These are phyloP conservation scores for Hirtodrosophila confusa DNA, from an alignment of 2,888 invertebrate species.

Conservation along the genomic window DNA sequence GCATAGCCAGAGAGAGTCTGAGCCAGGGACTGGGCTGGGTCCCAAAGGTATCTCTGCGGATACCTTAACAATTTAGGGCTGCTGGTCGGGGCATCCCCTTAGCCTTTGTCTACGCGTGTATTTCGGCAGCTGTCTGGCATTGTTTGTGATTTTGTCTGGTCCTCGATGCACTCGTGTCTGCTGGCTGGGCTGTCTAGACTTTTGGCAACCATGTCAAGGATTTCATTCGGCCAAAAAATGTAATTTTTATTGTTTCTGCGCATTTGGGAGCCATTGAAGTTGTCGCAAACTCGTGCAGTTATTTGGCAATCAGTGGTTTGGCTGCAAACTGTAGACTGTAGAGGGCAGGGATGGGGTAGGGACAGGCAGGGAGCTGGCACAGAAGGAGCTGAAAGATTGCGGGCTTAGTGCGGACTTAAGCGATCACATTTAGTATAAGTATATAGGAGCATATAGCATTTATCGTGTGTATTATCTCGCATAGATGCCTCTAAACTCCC, in stretches of 20 bases:
- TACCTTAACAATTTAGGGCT: slow-evolving; percentile 15
- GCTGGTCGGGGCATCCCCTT: neutral
- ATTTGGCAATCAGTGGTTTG: slow-evolving; percentile 36
- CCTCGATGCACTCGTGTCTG: slow-evolving; percentile 21
- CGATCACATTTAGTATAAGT: slow-evolving; percentile 13
- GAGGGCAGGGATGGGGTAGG: neutral
- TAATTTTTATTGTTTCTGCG: slow-evolving; percentile 65
- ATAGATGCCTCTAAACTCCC: too few species aligned
- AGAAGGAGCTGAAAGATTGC: neutral
- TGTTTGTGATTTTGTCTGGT: slow-evolving; percentile 23
- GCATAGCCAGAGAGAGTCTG: slow-evolving; percentile 32
- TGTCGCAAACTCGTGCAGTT: slow-evolving; percentile 42
- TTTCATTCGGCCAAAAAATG: slow-evolving; percentile 42
- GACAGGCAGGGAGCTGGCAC: too few species aligned
- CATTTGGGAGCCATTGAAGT: slow-evolving; percentile 43
- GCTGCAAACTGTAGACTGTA: too few species aligned
- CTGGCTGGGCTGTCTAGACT: slow-evolving; percentile 58
- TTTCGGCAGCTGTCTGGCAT: slow-evolving; percentile 52
- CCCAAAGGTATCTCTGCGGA: slow-evolving; percentile 43
- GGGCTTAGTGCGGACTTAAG: neutral
- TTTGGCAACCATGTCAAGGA: slow-evolving; percentile 71
- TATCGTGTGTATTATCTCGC: neutral
- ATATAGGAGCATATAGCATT: neutral
- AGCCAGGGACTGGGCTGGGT: neutral
- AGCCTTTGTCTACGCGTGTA: slow-evolving; percentile 26